Percentiles rank a stretch among this genome's conserved stretches.
phyloP scores from a whole-genome alignment of 2,797 vertebrate species.

The Tapirus indicus region DNA sequence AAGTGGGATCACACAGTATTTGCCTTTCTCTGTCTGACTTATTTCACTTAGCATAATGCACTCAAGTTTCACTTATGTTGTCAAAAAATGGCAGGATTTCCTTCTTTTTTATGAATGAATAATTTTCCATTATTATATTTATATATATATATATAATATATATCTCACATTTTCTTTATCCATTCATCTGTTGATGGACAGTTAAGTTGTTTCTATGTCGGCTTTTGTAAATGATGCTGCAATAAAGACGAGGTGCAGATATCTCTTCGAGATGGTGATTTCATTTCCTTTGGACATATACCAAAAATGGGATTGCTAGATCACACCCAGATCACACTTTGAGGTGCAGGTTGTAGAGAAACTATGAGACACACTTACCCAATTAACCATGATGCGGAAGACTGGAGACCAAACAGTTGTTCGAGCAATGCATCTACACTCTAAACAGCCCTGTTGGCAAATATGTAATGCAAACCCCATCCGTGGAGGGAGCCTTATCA shows the following conservation, averaged over 20 bases:
- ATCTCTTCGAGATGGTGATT: not conserved
- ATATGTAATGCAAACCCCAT: not conserved
- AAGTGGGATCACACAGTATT: not conserved
- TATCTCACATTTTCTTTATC: not conserved
- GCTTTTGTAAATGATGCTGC: not conserved
- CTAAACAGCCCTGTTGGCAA: not conserved
- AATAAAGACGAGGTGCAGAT: not conserved
- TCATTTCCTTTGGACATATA: not conserved
- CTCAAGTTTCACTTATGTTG: not conserved
- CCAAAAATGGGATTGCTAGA: not conserved
- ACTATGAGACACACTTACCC: not conserved
- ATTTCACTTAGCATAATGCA: not conserved
- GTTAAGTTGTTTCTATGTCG: not conserved
- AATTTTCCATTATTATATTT: not conserved
- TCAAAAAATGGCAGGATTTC: not conserved
- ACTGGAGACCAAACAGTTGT: not conserved
- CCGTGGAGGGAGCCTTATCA: constrained; percentile 81
- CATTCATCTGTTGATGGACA: not conserved
- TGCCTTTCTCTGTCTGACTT: not conserved
- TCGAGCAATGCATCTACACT: not conserved
- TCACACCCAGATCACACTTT: not conserved
- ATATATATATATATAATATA: no score
- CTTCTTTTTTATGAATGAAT: not conserved
- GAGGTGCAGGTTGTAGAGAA: not conserved
- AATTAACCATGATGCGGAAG: not conserved